Base-by-base conservation (phyloP, 2,113 vertebrate genomes). In the Gavia stellata region DNA sequence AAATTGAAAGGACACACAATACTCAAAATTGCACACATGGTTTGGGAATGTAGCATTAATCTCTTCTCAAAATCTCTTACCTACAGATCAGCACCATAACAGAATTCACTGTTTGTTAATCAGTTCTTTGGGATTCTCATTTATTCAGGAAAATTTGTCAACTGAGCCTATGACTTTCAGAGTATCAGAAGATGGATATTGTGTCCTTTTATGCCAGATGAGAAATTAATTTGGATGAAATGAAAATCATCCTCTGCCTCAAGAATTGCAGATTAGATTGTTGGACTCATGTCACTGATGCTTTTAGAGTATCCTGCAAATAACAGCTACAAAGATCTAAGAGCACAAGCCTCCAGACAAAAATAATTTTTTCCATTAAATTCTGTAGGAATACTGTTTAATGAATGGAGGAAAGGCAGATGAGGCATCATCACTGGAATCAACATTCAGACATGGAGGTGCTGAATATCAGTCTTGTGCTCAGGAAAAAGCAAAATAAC, bases 211-310 rank as follows among this genome's bases (percentile, higher is more conserved):
- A 71, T 29, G 40, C 44, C 52, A 55, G 78, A 75, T 52, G 72
- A 94, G 36, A 92, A 91, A 93, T 86, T 88, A 94, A 81, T 88
- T 90, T 74, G 56, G 83, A 40, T 59, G 28, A 86, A 93, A 86
- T 84, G n/a, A 78, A 93, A 83, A n/a, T 87, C n/a, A 18, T 77
- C 21, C 14, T 86, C 68, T 86, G n/a, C 82, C 50, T 90, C 59
- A 42, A 59, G 68, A 94, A 72, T 56, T 93, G 16, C 50, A 90
- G 75, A 70, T 74, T n/a, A 78, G 23, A 26, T 71, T 81, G 21
- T 71, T 59, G 14, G 44, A 34, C 10, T 90, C 24, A 10, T 26
- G 44, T 91, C 3, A 2, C 14, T 63, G 38, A 11, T 88, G n/a
- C 20, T 83, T 13, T 36, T 74, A 33, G 40, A 71, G 14, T 65